These are phyloP conservation scores for Camponotus vicinus DNA, from an alignment of 1,140 invertebrate species.

Conservation along the genomic window DNA sequence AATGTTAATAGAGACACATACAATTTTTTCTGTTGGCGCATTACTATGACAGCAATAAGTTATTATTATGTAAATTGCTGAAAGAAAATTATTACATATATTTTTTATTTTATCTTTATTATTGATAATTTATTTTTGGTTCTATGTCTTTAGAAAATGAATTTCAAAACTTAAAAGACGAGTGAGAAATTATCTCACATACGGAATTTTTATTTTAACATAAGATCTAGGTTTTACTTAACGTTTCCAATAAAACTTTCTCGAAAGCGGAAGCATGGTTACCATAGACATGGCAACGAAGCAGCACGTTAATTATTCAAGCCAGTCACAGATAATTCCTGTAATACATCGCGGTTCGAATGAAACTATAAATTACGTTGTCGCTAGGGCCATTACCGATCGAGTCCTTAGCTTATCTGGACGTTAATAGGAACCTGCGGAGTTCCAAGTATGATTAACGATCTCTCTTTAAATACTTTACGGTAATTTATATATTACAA, in stretches of 20 bases:
- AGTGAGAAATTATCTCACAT: not conserved
- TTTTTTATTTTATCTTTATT: not conserved
- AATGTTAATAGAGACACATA: not conserved
- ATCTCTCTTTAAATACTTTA: constrained; percentile 63
- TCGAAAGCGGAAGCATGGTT: not conserved
- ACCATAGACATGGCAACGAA: not conserved
- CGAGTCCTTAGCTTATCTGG: constrained; percentile 65
- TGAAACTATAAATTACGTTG: constrained; percentile 70
- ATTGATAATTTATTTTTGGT: not conserved
- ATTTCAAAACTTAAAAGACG: not conserved
- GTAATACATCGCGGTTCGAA: constrained; percentile 52
- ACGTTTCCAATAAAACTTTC: not conserved
- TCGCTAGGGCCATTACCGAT: constrained; percentile 68
- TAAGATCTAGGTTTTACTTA: not conserved
- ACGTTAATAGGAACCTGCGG: constrained; percentile 74
- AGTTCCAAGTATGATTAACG: constrained; percentile 69
- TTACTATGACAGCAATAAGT: too few relatives aligned
- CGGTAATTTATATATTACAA: constrained; percentile 70
- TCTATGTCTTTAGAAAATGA: not conserved
- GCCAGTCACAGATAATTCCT: constrained; percentile 30
- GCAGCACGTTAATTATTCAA: constrained; percentile 36
- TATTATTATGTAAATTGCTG: constrained; percentile 4
- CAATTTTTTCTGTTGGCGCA: not conserved
- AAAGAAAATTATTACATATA: not conserved
- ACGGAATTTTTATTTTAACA: not conserved